Evolutionary conservation across 1,140 invertebrate species (phyloP), one percentile per base, ranked within the genome.

Genomic region (Hyphantria cunea): DNA sequence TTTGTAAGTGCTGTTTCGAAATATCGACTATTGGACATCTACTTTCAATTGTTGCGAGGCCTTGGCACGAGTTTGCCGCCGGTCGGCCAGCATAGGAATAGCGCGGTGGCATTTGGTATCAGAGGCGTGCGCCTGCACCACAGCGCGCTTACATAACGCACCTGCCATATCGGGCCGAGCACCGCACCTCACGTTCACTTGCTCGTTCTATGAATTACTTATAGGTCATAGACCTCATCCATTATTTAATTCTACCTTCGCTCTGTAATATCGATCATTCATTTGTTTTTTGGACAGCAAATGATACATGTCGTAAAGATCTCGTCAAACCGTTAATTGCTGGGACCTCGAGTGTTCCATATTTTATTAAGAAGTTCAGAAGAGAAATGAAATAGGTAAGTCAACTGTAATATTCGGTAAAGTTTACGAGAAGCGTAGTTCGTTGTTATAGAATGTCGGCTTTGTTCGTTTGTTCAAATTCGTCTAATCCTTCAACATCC

Each of bases 131-230:
- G 82, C 78, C 73, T 68, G 78, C 82, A 72, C 42, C 41, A 63
- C 78, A 74, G 72, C 55, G 62, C 71, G 80, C 76, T 90, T 90
- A 88, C 84, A 89, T 90, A 87, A 90, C 82, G 74, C 85, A 89
- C 84, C 87, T 90, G 87, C 87, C 85, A 83, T 88, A 88, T 87
- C 83, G 65, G 80, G 83, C 82, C 72, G 80, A 73, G 78, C 76
- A 83, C 75, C 74, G 70, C 78, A 74, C 81, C 82, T 86, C 80
- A 70, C 77, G 83, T 80, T 86, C 82, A 78, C 84, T 85, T 78
- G 82, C 79, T 77, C 84, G 85, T 86, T 85, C 85, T 88, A 86
- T 87, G 84, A 88, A 89, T 90, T 88, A 85, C 86, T 87, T 85
- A 89, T 80, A 86, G 85, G 83, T 90, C 85, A 80, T 85, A 84